phyloP scores from a whole-genome alignment of 2,797 vertebrate species.

The Alfaro cultratus region DNA sequence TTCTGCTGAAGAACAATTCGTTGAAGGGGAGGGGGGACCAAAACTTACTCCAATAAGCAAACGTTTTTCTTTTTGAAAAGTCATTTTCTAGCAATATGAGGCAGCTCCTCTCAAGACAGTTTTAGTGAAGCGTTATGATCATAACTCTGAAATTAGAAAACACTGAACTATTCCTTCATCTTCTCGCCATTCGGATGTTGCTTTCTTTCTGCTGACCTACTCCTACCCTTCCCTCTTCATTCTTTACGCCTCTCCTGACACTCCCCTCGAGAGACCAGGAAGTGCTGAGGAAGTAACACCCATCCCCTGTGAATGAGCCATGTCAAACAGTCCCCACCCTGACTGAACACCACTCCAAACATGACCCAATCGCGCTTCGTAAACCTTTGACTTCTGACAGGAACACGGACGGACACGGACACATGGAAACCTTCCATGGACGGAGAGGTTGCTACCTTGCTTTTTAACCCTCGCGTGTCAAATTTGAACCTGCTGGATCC shows the following conservation, averaged over 20 bases:
- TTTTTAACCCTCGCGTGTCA: slow-evolving; percentile 13
- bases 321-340: slow-evolving; percentile 66
- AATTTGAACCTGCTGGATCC: not conserved
- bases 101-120: not conserved
- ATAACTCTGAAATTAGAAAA: not conserved
- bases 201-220: not conserved
- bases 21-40: not conserved
- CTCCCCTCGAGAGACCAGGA: slow-evolving; percentile 67
- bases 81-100: not conserved
- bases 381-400: slow-evolving; percentile 46
- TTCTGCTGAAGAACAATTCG: not conserved
- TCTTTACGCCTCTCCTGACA: slow-evolving; percentile 54
- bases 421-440: not conserved
- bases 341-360: slow-evolving; percentile 56
- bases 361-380: slow-evolving; percentile 37
- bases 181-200: not conserved
- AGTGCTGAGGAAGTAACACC: slow-evolving; percentile 81
- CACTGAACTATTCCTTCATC: not conserved
- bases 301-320: slow-evolving; percentile 75
- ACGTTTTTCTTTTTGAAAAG: not conserved
- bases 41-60: not conserved
- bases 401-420: slow-evolving; percentile 19
- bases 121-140: not conserved
- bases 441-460: slow-evolving; percentile 3
- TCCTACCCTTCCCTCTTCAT: slow-evolving; percentile 26